Conservation (phyloP, 37 sponge, comb jelly and placozoan species). For the Axinella damicornis region DNA sequence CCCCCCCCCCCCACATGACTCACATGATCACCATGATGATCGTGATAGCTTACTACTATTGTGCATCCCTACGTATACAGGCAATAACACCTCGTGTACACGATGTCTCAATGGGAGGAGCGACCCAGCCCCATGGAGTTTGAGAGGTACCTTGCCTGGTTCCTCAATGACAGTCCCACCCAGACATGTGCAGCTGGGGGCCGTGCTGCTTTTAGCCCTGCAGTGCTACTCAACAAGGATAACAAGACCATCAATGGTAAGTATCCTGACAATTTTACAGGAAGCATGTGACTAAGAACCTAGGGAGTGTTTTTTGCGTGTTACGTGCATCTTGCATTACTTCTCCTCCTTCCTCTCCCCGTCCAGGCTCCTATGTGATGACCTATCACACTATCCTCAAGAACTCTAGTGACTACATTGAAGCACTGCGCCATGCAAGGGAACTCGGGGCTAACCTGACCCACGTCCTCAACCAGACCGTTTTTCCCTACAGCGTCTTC, state of each 20-base stretch:
- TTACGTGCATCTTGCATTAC: no score
- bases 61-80: no score
- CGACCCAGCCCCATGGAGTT: slow-evolving; percentile 69
- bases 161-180: slow-evolving; percentile 74
- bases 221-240: slow-evolving; percentile 61
- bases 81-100: neutral
- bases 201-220: slow-evolving; percentile 87
- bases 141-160: slow-evolving; percentile 66
- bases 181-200: slow-evolving; percentile 81
- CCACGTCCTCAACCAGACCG: slow-evolving; percentile 26
- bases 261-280: no score
- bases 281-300: no score
- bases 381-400: slow-evolving; percentile 91
- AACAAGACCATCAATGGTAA: slow-evolving; percentile 8
- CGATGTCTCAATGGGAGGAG: neutral
- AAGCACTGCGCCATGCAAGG: slow-evolving; percentile 78
- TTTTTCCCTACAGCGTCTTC: slow-evolving; percentile 93
- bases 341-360: no score
- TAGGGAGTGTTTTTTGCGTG: no score
- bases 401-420: slow-evolving; percentile 78
- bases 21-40: no score
- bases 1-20: no score
- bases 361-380: slow-evolving; percentile 91
- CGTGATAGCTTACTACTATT: no score
- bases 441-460: slow-evolving; percentile 70